Percentiles rank a stretch among this genome's conserved stretches.
Evolutionary conservation across 2,113 vertebrate species (phyloP).

Genomic region (Emydocephalus ijimae): DNA sequence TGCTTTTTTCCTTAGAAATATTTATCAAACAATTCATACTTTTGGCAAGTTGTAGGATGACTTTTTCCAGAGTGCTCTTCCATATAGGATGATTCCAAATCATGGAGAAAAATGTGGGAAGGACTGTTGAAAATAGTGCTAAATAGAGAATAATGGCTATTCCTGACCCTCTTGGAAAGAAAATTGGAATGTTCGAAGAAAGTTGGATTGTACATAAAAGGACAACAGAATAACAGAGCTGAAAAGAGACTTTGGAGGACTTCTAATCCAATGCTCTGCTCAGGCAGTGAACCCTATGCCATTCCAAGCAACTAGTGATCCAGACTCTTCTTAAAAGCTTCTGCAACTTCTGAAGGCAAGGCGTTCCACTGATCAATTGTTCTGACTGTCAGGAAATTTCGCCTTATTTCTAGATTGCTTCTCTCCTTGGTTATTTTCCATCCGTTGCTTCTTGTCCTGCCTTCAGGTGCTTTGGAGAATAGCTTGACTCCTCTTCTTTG

Average conservation of each 20-base stretch:
- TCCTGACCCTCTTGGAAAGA: background rate
- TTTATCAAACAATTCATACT: background rate
- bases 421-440: background rate
- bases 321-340: background rate
- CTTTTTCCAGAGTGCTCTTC: background rate
- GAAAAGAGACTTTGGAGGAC: background rate
- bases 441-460: background rate
- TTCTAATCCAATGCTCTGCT: background rate
- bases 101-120: no score
- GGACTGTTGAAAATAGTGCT: background rate
- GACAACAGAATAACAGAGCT: slow-evolving; percentile 8
- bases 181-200: background rate
- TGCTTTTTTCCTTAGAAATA: background rate
- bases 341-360: background rate
- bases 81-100: background rate
- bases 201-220: slow-evolving; percentile 14
- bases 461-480: background rate
- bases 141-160: background rate
- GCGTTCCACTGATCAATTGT: background rate
- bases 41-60: background rate
- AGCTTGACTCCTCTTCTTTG: background rate
- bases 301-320: background rate
- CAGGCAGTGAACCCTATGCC: background rate
- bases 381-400: background rate
- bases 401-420: background rate